A percentile compares a stretch with the other conserved stretches of the same genome.
Conservation (phyloP, 2,888 invertebrate genomes). For the Cheilosia variabilis region DNA sequence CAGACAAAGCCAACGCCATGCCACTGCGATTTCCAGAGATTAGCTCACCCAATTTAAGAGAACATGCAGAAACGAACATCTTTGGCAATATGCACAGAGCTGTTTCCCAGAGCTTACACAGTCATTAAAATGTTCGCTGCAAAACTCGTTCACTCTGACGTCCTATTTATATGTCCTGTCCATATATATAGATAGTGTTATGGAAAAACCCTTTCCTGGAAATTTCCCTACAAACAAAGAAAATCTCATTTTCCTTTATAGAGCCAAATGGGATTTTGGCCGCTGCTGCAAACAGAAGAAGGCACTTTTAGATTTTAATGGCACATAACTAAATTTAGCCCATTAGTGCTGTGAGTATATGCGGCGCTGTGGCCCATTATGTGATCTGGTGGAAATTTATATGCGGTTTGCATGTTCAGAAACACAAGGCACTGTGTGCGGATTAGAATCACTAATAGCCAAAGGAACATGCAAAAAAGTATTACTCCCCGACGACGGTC, state of each 20-base stretch:
- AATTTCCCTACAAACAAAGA: constrained; percentile 18
- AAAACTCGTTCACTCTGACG: constrained; percentile 1
- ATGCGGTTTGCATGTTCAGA: constrained; percentile 65
- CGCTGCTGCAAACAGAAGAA: constrained; percentile 19
- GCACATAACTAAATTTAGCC: constrained; percentile 29
- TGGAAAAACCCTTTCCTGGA: constrained; percentile 15
- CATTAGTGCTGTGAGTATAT: background rate
- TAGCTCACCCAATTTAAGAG: constrained; percentile 11
- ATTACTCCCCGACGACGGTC: constrained; percentile 3
- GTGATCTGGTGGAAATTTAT: constrained; percentile 53
- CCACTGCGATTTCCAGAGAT: constrained; percentile 17
- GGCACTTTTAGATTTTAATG: constrained; percentile 28
- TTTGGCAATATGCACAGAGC: constrained; percentile 4
- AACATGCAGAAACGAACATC: background rate
- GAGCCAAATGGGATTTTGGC: constrained; percentile 26
- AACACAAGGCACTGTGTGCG: constrained; percentile 28
- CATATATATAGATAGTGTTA: too few relatives aligned
- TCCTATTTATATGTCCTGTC: background rate
- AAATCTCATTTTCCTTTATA: constrained; percentile 4
- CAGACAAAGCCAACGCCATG: background rate
- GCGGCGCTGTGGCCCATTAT: constrained; percentile 43
- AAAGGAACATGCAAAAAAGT: constrained; percentile 41
- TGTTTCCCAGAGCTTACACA: constrained; percentile 21
- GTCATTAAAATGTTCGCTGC: constrained; percentile 30
- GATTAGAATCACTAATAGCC: constrained; percentile 53